phyloP scores from a whole-genome alignment of 2,888 invertebrate species.

The Eudasyphora cyanicolor region DNA sequence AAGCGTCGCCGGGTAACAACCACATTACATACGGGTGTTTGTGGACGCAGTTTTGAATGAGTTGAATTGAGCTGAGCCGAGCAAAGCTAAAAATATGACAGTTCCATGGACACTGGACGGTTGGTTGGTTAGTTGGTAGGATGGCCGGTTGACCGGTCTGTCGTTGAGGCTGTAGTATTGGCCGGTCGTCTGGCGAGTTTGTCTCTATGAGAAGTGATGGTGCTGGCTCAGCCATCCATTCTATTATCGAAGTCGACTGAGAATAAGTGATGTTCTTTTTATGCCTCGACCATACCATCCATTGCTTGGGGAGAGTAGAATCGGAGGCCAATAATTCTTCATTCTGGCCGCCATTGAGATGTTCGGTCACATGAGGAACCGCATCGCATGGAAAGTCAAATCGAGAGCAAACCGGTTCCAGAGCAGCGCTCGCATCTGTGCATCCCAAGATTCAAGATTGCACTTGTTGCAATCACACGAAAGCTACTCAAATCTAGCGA shows the following conservation, averaged over 20 bases:
- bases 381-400: constrained; percentile 11
- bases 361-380: constrained; percentile 19
- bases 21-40: not conserved
- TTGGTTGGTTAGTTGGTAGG: not conserved
- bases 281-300: constrained; percentile 2
- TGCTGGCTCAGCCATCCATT: not conserved
- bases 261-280: constrained; percentile 9
- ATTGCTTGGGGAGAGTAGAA: constrained; percentile 42
- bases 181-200: not conserved
- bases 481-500: constrained; percentile 21
- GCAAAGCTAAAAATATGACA: constrained; percentile 18
- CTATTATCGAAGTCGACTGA: not conserved
- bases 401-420: constrained; percentile 5
- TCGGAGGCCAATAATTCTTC: constrained; percentile 44
- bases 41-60: not conserved
- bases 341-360: constrained; percentile 5
- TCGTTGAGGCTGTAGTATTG: not conserved
- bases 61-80: not conserved
- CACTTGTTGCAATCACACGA: constrained; percentile 67
- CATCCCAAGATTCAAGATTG: constrained; percentile 65
- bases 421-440: constrained; percentile 73
- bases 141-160: not conserved
- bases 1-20: not conserved
- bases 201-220: not conserved
- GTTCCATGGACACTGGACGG: constrained; percentile 3